These are phyloP conservation scores for Drymodes brunneopygia DNA, from an alignment of 2,113 vertebrate species.

Conservation along the genomic window DNA sequence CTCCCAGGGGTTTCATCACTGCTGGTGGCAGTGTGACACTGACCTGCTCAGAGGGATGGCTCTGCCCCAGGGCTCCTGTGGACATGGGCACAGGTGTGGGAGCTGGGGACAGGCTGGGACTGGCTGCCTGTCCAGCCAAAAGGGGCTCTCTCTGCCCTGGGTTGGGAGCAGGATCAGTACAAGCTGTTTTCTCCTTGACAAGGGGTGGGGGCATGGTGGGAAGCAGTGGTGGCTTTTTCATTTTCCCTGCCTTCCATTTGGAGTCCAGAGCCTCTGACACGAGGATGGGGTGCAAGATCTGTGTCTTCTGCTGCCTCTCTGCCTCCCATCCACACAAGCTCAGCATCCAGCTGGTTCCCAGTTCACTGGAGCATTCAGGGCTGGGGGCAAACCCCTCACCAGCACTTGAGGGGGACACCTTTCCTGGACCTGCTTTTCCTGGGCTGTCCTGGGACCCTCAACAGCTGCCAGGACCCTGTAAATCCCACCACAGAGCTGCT, in stretches of 20 bases:
- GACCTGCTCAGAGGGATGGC: background rate
- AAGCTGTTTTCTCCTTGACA: background rate
- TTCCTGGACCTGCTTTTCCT: background rate
- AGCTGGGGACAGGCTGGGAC: background rate
- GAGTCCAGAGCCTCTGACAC: background rate
- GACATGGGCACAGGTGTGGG: background rate
- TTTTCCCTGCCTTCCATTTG: background rate
- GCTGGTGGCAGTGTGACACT: background rate
- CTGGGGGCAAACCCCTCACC: background rate
- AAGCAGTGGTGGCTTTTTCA: background rate
- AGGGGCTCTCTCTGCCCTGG: background rate
- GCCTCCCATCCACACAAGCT: background rate
- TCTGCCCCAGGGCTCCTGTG: background rate
- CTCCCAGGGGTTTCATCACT: background rate
- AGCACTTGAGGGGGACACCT: accelerated
- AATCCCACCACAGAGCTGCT: background rate
- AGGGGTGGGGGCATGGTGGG: background rate
- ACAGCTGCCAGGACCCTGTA: background rate
- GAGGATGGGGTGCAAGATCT: background rate
- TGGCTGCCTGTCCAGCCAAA: background rate
- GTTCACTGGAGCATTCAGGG: background rate
- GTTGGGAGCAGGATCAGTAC: background rate
- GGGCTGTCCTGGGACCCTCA: background rate
- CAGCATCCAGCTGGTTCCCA: background rate
- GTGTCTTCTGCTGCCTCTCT: background rate